A percentile compares a stretch with the other conserved stretches of the same genome.
These are phyloP conservation scores for Acrocyrtus sp. DNA, from an alignment of 2,888 invertebrate genomes.

Conservation along the genomic window DNA sequence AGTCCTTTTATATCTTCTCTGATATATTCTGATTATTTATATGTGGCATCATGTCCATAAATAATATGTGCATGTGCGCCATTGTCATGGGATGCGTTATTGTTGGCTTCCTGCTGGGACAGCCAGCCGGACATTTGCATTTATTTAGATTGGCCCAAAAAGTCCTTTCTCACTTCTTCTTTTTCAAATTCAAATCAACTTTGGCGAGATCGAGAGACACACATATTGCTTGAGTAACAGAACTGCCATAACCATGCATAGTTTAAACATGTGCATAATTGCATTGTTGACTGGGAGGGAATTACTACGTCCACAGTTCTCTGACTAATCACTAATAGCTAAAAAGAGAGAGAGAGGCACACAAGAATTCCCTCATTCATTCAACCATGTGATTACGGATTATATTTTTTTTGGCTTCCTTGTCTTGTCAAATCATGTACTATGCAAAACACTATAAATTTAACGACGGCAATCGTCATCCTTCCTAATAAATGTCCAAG, in stretches of 20 bases:
- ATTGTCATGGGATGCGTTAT: slow-evolving; percentile 53
- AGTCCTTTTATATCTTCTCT: neutral
- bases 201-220: neutral
- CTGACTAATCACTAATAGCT: too few species aligned
- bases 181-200: neutral
- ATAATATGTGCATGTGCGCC: slow-evolving; percentile 46
- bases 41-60: slow-evolving; percentile 24
- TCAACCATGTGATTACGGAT: too few species aligned
- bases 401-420: too few species aligned
- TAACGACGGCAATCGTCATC: neutral
- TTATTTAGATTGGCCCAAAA: slow-evolving; percentile 13
- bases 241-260: neutral
- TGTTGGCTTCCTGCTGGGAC: slow-evolving; percentile 51
- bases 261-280: neutral
- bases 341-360: too few species aligned
- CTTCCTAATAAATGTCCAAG: neutral
- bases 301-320: too few species aligned
- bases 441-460: neutral
- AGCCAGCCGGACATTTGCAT: slow-evolving; percentile 45
- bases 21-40: neutral
- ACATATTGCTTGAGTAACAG: neutral
- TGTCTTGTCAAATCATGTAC: neutral
- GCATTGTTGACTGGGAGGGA: neutral
- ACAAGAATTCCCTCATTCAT: too few species aligned
- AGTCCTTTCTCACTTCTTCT: neutral